Base-by-base conservation (phyloP, 2,888 invertebrate species). In the Chrysina gloriosa region DNA sequence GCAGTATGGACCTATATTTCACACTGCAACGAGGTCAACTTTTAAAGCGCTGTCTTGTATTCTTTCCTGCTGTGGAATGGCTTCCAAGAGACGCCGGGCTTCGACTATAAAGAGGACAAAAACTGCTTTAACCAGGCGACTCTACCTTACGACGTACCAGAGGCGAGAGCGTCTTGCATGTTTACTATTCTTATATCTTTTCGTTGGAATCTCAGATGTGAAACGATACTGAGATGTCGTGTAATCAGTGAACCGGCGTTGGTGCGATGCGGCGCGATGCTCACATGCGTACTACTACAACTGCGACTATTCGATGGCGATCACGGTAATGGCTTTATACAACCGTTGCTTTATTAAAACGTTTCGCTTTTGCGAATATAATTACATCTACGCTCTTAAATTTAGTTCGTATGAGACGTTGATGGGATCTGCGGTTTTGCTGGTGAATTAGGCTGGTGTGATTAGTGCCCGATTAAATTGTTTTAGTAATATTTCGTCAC, bases 21-120 rank as follows among this genome's bases (percentile, higher is more conserved):
- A 76, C 72, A 70, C 72, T 73, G 74, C 76, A 76, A 75, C 73
- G 75, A 75, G 76, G 76, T 76, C 75, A 76, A 72, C 74, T 75
- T 75, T 61, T 76, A 76, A 75, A 76, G 72, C 74, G 75, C 72
- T 71, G 75, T 73, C 74, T 75, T 75, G 72, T 76, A 74, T 75
- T 73, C 74, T 75, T 73, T 74, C 74, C 74, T 71, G 73, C 73
- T 71, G 69, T 64, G 69, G 74, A 76, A 76, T 74, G 74, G 75
- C 73, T 76, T 76, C 73, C 74, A 70, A 72, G 75, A 74, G 74
- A 74, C 74, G 72, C 73, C 73, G 68, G 73, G 69, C 68, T 68
- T 56, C 72, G 63, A 70, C 73, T 71, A 71, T 67, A 69, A 69
- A 69, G 66, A 50, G 72, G 73, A 72, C 69, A 72, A 73, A 72